Evolutionary conservation across 2,888 invertebrate genomes (phyloP).

Genomic region (Lasioglossum marginatum): DNA sequence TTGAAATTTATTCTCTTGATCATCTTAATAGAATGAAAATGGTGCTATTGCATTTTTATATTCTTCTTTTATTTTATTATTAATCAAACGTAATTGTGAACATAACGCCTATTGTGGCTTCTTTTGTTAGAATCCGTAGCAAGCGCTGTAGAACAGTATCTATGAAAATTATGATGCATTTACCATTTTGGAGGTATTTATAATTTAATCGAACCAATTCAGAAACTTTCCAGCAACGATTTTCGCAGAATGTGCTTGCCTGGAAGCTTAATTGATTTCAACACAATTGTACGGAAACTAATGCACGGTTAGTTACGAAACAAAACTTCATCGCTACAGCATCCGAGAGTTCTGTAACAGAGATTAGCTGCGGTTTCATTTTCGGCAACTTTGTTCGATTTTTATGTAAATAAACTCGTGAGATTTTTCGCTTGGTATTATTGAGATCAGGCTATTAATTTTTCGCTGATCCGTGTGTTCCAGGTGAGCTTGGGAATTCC

Average conservation of each 20-base stretch:
- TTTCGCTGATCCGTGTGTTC: conserved; percentile 12
- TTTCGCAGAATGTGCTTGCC: background rate
- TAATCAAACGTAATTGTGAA: background rate
- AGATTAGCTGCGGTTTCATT: background rate
- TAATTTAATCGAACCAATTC: background rate
- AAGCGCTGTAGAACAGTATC: background rate
- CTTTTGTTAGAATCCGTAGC: background rate
- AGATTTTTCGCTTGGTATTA: background rate
- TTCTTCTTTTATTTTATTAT: background rate
- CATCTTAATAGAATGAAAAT: background rate
- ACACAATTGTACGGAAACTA: background rate
- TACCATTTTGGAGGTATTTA: background rate
- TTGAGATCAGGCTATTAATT: background rate
- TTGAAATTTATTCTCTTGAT: background rate
- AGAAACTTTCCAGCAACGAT: background rate
- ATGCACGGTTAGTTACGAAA: background rate
- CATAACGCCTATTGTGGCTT: background rate
- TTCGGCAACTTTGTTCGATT: background rate
- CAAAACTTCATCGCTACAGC: background rate
- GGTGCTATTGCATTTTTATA: background rate
- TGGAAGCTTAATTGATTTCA: background rate
- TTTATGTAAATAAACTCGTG: background rate
- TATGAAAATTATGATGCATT: background rate
- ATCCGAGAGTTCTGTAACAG: background rate
- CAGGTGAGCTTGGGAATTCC: conserved; percentile 24